Evolutionary conservation across 2,797 vertebrate genomes (phyloP).

Genomic region (Phoxinus dragarum): DNA sequence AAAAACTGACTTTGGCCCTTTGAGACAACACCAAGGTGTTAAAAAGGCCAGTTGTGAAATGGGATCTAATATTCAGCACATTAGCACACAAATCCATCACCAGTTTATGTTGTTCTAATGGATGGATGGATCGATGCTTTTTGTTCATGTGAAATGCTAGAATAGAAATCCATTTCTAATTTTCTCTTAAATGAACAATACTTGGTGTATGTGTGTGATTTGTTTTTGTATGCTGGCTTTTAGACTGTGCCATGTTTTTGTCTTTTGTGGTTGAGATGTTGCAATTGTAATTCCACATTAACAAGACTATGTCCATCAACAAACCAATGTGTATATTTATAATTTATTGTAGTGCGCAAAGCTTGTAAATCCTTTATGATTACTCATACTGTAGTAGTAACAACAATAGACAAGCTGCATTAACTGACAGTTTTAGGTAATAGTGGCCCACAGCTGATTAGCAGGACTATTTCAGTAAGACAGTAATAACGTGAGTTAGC

Average conservation of each 20-base stretch:
- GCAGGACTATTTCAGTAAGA: no score
- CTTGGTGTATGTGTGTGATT: constrained; percentile 27
- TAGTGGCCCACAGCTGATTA: no score
- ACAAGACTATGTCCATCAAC: no score
- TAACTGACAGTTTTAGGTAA: no score
- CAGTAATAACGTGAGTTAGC: no score
- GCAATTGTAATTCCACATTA: no score
- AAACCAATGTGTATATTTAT: no score
- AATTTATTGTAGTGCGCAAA: no score
- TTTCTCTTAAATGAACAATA: constrained; percentile 24
- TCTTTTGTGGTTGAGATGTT: not conserved
- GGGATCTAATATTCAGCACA: constrained; percentile 24
- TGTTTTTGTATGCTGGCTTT: not conserved
- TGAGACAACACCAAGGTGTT: constrained; percentile 32
- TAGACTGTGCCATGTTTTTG: not conserved
- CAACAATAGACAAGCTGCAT: no score
- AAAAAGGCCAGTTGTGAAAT: constrained; percentile 8
- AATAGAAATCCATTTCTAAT: constrained; percentile 52
- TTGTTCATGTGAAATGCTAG: constrained; percentile 9
- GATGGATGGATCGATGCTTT: constrained; percentile 43
- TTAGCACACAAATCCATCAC: constrained; percentile 42
- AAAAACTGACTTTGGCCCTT: constrained; percentile 23
- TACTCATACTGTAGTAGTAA: no score
- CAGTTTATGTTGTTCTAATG: constrained; percentile 48
- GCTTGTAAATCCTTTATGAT: no score